Base-by-base conservation (phyloP, 2,888 invertebrate species). In the Drosophila quasianomalipes region DNA sequence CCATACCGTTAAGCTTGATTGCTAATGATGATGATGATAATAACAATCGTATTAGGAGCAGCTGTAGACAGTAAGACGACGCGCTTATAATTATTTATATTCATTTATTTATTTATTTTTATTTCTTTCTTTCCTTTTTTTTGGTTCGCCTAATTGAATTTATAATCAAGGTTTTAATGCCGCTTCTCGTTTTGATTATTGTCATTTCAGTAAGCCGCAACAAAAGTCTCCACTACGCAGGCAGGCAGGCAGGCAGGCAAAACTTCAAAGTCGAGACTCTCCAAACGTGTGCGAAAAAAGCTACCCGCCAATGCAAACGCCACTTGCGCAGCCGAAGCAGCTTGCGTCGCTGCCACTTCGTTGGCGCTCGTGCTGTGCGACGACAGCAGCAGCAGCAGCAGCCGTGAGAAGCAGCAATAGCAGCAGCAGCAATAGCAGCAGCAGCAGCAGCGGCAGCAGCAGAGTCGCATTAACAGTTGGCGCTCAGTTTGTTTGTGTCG, bases 121-220 rank as follows among this genome's bases (percentile, higher is more conserved):
- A 22, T 9, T 53, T 63, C 12, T 54, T 39, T 47, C 31, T 6
- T 35, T 57, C 49, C 30, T 6, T 31, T 51, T 55, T 63, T 53
- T 55, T 53, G n/a, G 74, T 64, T 59, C 59, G 74, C 69, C 85
- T 89, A 85, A 88, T 88, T 85, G 90, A 90, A 83, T 88, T 83
- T 83, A 90, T 88, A 88, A 90, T 85, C 85, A 85, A 85, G 90
- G 85, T 79, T 90, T 89, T 87, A 79, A 79, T 77, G 76, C 77
- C 70, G 76, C 74, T 74, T 75, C 80, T 81, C 70, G 63, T 75
- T 70, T 68, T 72, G 51, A 63, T 79, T 59, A 58, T 83, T 77
- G 74, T 88, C 74, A 81, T 90, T 85, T 90, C 90, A 85, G 89
- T 62, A 68, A 74, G 65, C 67, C 63, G 62, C 66, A 61, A 33